Conservation (phyloP, 2,888 invertebrate genomes). For the Frankliniella fusca region DNA sequence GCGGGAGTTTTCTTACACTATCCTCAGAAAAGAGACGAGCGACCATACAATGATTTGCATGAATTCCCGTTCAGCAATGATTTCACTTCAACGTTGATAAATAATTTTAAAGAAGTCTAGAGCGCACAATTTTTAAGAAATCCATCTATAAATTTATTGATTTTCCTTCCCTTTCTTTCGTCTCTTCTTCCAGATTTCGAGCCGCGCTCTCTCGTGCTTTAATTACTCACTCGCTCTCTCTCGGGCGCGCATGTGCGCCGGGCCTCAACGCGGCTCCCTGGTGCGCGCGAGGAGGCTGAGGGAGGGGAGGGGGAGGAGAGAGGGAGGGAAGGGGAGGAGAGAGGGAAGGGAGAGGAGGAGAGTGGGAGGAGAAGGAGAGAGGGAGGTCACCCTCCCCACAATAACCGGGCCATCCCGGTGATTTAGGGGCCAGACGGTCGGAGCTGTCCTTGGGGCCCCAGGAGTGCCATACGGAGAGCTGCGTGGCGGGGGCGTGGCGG, state of each 20-base stretch:
- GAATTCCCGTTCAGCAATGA: too few species aligned
- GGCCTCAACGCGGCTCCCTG: too few species aligned
- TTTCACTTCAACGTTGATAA: too few species aligned
- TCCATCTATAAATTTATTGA: too few species aligned
- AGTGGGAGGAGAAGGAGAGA: not conserved
- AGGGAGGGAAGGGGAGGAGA: not conserved
- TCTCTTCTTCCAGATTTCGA: too few species aligned
- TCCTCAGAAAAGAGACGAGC: too few species aligned
- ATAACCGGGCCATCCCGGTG: constrained; percentile 24
- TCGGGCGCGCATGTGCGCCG: not conserved
- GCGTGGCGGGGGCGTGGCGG: not conserved
- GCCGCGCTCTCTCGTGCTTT: not conserved
- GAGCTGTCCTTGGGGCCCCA: constrained; percentile 3
- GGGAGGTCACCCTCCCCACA: not conserved
- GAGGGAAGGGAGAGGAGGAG: not conserved
- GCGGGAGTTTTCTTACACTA: too few species aligned
- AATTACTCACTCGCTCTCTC: not conserved
- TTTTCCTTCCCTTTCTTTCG: too few species aligned
- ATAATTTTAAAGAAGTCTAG: too few species aligned
- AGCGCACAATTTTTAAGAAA: too few species aligned
- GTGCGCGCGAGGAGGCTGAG: too few species aligned
- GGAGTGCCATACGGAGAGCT: not conserved
- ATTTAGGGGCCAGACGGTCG: constrained; percentile 24
- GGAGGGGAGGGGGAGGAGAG: not conserved
- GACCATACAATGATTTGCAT: too few species aligned